Percentiles rank a stretch among this genome's conserved stretches.
phyloP scores from a whole-genome alignment of 2,888 invertebrate genomes.

The Cremastinae sp. region DNA sequence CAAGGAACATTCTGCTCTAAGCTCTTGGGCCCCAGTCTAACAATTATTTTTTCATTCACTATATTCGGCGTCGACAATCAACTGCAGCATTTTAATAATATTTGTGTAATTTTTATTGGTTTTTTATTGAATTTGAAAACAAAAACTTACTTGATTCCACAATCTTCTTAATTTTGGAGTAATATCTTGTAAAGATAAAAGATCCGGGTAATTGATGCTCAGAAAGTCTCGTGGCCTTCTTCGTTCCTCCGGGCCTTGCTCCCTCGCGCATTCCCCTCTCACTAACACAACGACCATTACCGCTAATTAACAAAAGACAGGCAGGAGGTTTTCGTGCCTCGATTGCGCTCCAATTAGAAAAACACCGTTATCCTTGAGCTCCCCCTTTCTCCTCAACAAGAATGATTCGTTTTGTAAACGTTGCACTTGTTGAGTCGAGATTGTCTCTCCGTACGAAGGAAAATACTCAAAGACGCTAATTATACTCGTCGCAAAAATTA shows the following conservation, averaged over 20 bases:
- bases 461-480: not conserved
- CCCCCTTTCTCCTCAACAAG: constrained; percentile 44
- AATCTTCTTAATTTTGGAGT: too few species aligned
- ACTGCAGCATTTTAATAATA: constrained; percentile 47
- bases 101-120: constrained; percentile 5
- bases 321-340: constrained; percentile 44
- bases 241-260: constrained; percentile 29
- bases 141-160: too few species aligned
- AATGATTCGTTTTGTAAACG: constrained; percentile 56
- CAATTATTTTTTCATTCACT: too few species aligned
- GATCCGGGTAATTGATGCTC: too few species aligned
- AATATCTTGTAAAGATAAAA: too few species aligned
- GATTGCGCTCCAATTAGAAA: constrained; percentile 61
- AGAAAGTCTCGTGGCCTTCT: not conserved
- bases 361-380: constrained; percentile 57
- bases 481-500: too few species aligned
- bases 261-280: constrained; percentile 22
- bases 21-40: too few species aligned
- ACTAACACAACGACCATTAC: constrained; percentile 47
- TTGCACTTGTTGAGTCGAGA: constrained; percentile 52
- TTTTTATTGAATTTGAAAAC: not conserved
- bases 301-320: constrained; percentile 51
- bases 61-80: too few species aligned
- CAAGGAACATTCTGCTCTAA: too few species aligned
- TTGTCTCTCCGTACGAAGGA: constrained; percentile 23